Base-by-base conservation (phyloP, 2,888 invertebrate species). In the Hofmannophila pseudospretella region DNA sequence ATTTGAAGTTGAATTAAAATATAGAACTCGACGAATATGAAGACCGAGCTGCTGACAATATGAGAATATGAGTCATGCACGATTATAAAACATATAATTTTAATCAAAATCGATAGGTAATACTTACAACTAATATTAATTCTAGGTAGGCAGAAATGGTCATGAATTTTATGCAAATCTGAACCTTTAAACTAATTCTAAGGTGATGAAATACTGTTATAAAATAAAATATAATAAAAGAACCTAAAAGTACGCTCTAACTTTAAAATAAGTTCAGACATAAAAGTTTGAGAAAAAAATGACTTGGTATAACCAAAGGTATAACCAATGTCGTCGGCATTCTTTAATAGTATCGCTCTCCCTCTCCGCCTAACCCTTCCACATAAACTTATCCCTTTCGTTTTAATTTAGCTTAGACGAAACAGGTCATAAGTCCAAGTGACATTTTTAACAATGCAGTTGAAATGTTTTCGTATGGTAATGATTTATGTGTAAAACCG, bases 391-490 rank as follows among this genome's bases (percentile, higher is more conserved):
- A 47, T 75, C 72, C 65, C 68, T 68, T 66, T 77, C 76, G 53
- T 69, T 74, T 78, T 74, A 79, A 78, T 80, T 78, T 75, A 63
- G 64, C 63, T 80, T 72, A 79, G 75, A 74, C 74, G 81, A 69
- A 84, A 71, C 77, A 84, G 79, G 80, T 80, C 82, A 77, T 81
- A 84, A 86, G 82, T 80, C 67, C 77, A 64, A 76, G 79, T 82
- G 86, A 86, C 85, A 84, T 81, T 84, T 82, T 80, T 72, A 85
- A 86, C 85, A 86, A 85, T 77, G 61, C 71, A 63, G 66, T 74
- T 73, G 79, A 81, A 84, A 85, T 84, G 85, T 86, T 86, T 85
- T 85, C 79, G 78, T 84, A 80, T 84, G 76, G 67, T 77, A 80
- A 85, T 86, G 86, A 86, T 85, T 85, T 86, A 86, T 85, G 85